Base-by-base conservation (phyloP, 2,113 vertebrate species). In the Apodemus sylvaticus region DNA sequence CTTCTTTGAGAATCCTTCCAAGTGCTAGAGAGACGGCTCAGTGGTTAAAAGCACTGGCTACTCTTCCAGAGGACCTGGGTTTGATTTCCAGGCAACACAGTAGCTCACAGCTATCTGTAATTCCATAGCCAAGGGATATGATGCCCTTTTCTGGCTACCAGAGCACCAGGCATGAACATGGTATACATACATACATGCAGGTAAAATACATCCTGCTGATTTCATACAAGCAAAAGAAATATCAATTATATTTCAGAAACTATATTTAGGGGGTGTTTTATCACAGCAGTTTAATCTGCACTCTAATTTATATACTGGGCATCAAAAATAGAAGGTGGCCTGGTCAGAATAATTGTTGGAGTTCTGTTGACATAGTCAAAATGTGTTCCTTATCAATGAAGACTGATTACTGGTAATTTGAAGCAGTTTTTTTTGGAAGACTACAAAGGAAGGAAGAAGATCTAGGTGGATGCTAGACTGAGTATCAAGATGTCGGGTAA, bases 1-100 rank as follows among this genome's bases (percentile, higher is more conserved):
- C 42, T 92, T 94, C 42, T 76, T n/a, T 91, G 62, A 24, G 82
- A 92, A 95, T 71, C 7, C 29, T 66, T 68, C 58, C 58, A 64
- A 64, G 79, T 29, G 12, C 55, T 60, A 7, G 53, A 83, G 12
- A 60, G 55, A 42, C 42, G 7, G 7, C n/a, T 60, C 13, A 42
- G 36, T 42, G n/a, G 55, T 60, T 60, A 42, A 17, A 62, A 42
- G 26, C 58, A 62, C n/a, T 83, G 58, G 58, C n/a, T 29, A 10
- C 55, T 83, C 58, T 62, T 83, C n/a, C n/a, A 42, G 24, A 42
- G 58, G 24, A 83, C 22, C 39, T 62, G 24, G n/a, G 13, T 60
- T 83, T 62, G 22, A 83, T 62, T 83, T 83, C n/a, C n/a, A 62
- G 22, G 36, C 39, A 7, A 39, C 58, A 62, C 16, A 58, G 13